Percentiles rank a stretch among this genome's conserved stretches.
phyloP scores from a whole-genome alignment of 1,140 invertebrate genomes.

The Semibalanus balanoides region DNA sequence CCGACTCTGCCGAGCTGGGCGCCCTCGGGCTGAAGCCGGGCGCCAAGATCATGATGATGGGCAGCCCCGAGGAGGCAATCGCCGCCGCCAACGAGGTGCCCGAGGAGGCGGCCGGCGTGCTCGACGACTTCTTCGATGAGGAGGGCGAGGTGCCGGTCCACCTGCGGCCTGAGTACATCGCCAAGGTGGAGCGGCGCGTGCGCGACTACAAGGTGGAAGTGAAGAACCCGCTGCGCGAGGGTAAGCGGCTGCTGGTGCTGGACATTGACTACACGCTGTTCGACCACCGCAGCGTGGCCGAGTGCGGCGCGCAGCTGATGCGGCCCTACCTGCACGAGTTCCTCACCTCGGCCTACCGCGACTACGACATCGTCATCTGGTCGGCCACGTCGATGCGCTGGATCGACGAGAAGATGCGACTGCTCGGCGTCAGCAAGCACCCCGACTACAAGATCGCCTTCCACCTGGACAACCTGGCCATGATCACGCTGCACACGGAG shows the following conservation, averaged over 20 bases:
- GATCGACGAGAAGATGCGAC: conserved; percentile 94
- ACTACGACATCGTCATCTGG: conserved; percentile 45
- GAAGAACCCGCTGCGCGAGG: conserved; percentile 59
- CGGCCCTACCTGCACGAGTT: conserved; percentile 91
- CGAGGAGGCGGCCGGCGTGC: conserved; percentile 61
- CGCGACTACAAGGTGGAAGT: conserved; percentile 70
- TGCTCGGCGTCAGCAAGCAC: conserved; percentile 69
- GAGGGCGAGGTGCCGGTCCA: conserved; percentile 21
- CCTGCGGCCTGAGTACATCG: conserved; percentile 21
- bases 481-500: conserved; percentile 82
- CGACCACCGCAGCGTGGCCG: conserved; percentile 82
- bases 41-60: conserved; percentile 91
- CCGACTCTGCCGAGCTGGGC: conserved; percentile 53
- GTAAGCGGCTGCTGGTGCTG: conserved; percentile 80
- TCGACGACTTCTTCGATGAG: conserved; percentile 51
- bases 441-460: conserved; percentile 84
- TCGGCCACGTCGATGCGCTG: conserved; percentile 96
- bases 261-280: conserved; percentile 97
- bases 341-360: conserved; percentile 71
- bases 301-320: conserved; percentile 80
- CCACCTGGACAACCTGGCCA: conserved; percentile 75
- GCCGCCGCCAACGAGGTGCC: conserved; percentile 59
- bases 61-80: conserved; percentile 82
- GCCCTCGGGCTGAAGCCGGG: conserved; percentile 65
- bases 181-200: conserved; percentile 50